phyloP scores from a whole-genome alignment of 2,797 vertebrate genomes.

The Falco novaeseelandiae region DNA sequence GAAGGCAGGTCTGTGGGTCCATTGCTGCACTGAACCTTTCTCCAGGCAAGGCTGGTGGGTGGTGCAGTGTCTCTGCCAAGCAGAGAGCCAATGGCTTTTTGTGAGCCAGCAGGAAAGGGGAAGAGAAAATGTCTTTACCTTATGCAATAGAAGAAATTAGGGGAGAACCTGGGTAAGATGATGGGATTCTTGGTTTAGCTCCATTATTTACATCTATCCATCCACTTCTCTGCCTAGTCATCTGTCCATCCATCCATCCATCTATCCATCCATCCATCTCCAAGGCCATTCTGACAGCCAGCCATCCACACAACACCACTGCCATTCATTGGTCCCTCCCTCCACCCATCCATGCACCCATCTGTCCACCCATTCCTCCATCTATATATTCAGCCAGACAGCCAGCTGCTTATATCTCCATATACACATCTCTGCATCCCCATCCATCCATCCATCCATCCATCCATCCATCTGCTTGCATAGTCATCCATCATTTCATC shows the following conservation, averaged over 20 bases:
- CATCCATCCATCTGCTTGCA: too few relatives aligned
- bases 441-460: background rate
- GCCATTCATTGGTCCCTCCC: background rate
- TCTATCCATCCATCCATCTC: background rate
- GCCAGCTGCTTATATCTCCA: background rate
- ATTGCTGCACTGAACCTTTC: background rate
- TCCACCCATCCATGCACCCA: background rate
- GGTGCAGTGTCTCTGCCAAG: accelerated
- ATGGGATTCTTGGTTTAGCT: background rate
- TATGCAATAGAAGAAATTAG: background rate
- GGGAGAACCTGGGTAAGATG: background rate
- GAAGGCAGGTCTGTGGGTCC: background rate
- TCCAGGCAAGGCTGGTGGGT: background rate
- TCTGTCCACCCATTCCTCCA: background rate
- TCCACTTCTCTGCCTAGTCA: background rate
- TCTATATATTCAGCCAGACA: accelerated
- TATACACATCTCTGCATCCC: background rate
- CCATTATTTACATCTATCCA: background rate
- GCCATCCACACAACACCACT: background rate
- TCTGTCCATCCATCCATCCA: background rate
- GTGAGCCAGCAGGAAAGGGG: background rate
- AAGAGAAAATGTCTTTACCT: background rate
- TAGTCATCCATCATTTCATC: background rate
- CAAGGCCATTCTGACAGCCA: background rate
- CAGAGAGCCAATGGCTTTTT: background rate